Conservation (phyloP, 2,113 vertebrate genomes). For the Paradisaea rubra region DNA sequence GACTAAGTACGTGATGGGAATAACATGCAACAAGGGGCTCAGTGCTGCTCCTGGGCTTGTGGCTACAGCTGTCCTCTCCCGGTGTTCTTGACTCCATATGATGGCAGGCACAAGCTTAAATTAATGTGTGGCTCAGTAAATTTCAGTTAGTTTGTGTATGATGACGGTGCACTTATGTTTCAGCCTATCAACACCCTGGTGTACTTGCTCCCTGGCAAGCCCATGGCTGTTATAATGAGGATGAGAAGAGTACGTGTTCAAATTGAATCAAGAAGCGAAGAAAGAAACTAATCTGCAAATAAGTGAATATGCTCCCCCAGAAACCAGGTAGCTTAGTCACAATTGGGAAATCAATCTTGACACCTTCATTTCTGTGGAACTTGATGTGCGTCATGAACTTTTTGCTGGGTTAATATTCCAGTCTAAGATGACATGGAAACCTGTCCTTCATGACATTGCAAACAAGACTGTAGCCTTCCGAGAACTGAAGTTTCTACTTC, state of each 20-base stretch:
- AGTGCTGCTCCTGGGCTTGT: background rate
- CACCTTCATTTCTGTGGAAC: background rate
- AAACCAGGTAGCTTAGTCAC: background rate
- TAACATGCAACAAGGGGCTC: background rate
- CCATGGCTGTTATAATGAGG: background rate
- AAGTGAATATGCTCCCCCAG: background rate
- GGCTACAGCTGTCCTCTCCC: background rate
- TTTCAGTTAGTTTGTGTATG: background rate
- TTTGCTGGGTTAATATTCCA: background rate
- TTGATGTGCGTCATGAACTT: background rate
- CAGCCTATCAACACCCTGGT: accelerated
- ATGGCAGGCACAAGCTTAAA: background rate
- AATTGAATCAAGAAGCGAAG: background rate
- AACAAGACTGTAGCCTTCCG: background rate
- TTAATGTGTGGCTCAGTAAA: background rate
- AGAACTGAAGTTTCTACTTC: background rate
- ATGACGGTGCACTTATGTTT: background rate
- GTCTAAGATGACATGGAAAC: background rate
- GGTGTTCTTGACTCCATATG: background rate
- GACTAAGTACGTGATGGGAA: background rate
- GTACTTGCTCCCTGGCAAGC: accelerated
- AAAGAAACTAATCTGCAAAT: background rate
- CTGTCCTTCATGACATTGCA: background rate
- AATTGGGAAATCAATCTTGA: background rate
- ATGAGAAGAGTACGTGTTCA: background rate